phyloP scores from a whole-genome alignment of 2,888 invertebrate genomes.

The Apamea monoglypha region DNA sequence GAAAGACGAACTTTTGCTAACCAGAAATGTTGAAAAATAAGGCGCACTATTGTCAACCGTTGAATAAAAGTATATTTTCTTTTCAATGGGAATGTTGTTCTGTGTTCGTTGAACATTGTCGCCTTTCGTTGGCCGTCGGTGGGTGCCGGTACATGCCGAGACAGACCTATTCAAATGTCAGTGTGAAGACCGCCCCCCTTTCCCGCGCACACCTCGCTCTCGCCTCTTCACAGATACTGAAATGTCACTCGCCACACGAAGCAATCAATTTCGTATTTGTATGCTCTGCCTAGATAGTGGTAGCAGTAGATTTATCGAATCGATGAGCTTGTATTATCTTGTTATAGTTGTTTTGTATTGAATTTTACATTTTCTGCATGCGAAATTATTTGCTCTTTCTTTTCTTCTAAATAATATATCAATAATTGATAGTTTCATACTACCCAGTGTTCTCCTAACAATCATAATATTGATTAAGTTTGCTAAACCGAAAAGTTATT shows the following conservation, averaged over 20 bases:
- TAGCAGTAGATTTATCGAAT: constrained; percentile 85
- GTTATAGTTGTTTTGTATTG: constrained; percentile 57
- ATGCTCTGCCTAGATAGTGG: constrained; percentile 85
- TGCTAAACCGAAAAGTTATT: neutral
- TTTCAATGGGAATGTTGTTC: constrained; percentile 87
- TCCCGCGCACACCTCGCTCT: constrained; percentile 70
- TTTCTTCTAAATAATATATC: neutral
- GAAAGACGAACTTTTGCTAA: constrained; percentile 53
- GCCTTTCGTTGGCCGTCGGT: constrained; percentile 86
- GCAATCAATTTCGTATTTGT: constrained; percentile 91
- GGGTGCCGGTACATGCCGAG: constrained; percentile 89
- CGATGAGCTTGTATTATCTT: constrained; percentile 77
- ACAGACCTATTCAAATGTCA: constrained; percentile 90
- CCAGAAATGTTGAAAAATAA: constrained; percentile 79
- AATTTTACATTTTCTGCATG: constrained; percentile 37
- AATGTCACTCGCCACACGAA: constrained; percentile 89
- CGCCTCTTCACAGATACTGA: constrained; percentile 81
- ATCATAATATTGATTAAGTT: neutral
- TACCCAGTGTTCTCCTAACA: neutral
- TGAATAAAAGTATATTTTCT: constrained; percentile 88
- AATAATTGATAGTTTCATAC: neutral
- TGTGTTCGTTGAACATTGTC: constrained; percentile 88
- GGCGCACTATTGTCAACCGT: constrained; percentile 78
- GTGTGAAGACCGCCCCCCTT: constrained; percentile 79
- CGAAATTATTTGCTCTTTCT: constrained; percentile 17